Base-by-base conservation (phyloP, 2,797 vertebrate species). In the Myoxocephalus aenaeus region DNA sequence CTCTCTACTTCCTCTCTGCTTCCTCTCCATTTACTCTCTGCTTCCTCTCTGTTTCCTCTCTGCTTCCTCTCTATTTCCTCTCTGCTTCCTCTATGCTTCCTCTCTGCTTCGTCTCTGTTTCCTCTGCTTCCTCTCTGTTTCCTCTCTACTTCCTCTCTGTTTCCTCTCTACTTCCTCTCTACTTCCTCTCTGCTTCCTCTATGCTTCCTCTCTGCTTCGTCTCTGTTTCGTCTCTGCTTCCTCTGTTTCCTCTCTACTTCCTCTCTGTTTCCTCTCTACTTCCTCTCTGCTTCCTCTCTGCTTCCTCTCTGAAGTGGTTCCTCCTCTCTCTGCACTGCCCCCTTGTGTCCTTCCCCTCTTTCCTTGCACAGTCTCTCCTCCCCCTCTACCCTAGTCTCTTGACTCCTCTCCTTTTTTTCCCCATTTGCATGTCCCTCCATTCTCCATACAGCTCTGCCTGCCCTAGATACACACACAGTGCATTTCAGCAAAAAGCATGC, bases 201-300 rank as follows among this genome's bases (percentile, higher is more conserved):
- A 78, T 74, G 42, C 59, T 53, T 66, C 32, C 32, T 32, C 73
- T 74, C 77, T 71, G 40, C 66, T 70, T 34, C 59, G 40, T 70
- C 56, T 63, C 78, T 74, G 38, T 59, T 48, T 64, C 3, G 0
- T 4, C 73, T 75, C 79, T 71, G 40, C 66, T 70, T 34, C 63
- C 44, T 70, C 79, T 74, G 42, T 59, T 53, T 66, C 3, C 32
- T 32, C 70, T 75, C 79, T 71, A 36, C 66, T 67, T 34, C 63
- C 44, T 70, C 56, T 65, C 79, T 74, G 38, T 59, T 53, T 66
- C 3, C 32, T 32, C 32, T 32, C 5, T 4, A 3, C 3, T 32
- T 32, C 32, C 32, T 32, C 4, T 29, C 32, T 4, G 32, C 3
- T 32, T 32, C 32, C 32, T 32, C 32, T 32, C 32, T 32, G 32